Base-by-base conservation (phyloP, 2,797 vertebrate genomes). In the Odontamblyopus lacepedii region DNA sequence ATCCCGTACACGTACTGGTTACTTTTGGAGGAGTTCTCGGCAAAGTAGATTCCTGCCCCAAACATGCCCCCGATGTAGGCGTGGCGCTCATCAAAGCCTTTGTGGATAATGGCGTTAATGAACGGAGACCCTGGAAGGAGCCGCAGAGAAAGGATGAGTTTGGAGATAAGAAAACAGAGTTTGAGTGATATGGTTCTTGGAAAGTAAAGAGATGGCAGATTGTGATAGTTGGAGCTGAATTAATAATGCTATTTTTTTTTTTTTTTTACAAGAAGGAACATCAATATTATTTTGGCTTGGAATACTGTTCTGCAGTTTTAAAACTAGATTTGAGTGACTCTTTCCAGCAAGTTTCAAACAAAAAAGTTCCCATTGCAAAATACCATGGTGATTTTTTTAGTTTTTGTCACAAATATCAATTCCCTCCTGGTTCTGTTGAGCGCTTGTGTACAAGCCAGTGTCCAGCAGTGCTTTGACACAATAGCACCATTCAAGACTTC, bases 61-160 rank as follows among this genome's bases (percentile, higher is more conserved):
- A 99, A 99, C 97, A 99, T 99, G 56, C 98, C 98, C 18, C 98
- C 98, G 23, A 99, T 99, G 84, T 99, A 99, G 0, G 98, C 98
- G 19, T 99, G 98, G 2, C 98, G 94, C 84, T 99, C 98, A 79
- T 99, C 98, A 79, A 99, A 99, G 32, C 98, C 98, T 93, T 99
- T 99, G 74, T 99, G 97, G 88, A 99, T 99, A 84, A 99, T 99
- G 78, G 98, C 98, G 55, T 99, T 99, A 85, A 99, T 99, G 89
- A 99, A 99, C 30, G 98, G 98, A 82, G 98, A 99, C 61, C 98
- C 98, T 99, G 80, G 48, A 77, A 77, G 32, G 15, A 66, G 11
- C 4, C 4, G 50, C 4, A 23, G 9, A 48, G 48, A 53, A 18
- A 30, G 8, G n/a, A 29, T 6, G 3, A 51, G 27, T 48, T 27